These are phyloP conservation scores for Atethmia centrago DNA, from an alignment of 2,888 invertebrate species.

Conservation along the genomic window DNA sequence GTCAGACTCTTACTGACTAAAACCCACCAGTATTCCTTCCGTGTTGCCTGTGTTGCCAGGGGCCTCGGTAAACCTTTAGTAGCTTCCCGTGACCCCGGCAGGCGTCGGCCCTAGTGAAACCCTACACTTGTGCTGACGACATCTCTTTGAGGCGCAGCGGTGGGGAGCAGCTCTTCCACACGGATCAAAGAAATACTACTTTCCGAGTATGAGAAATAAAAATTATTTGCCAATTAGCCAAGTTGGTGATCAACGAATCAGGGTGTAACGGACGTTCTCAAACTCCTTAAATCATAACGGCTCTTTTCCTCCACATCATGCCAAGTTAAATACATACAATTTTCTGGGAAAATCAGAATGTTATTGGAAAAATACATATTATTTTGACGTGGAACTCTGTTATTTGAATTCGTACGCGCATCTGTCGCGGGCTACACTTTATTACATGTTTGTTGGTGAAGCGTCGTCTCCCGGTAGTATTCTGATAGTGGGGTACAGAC, in stretches of 20 bases:
- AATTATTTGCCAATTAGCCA: not conserved
- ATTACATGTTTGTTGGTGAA: conserved; percentile 50
- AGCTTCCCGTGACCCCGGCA: no score
- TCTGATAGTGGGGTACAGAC: conserved; percentile 6
- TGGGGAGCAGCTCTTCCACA: no score
- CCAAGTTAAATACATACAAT: conserved; percentile 1
- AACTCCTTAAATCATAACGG: not conserved
- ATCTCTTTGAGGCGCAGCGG: no score
- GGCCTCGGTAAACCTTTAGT: no score
- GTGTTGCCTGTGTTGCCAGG: no score
- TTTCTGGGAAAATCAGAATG: conserved; percentile 22
- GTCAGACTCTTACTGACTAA: no score
- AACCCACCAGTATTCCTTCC: no score
- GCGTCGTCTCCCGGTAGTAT: conserved; percentile 5
- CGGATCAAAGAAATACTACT: no score
- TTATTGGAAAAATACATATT: conserved; percentile 52
- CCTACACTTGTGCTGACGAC: no score
- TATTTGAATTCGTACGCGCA: conserved; percentile 52
- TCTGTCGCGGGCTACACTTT: conserved; percentile 48
- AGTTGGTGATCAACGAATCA: not conserved
- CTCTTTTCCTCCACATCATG: not conserved
- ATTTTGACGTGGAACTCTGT: conserved; percentile 40
- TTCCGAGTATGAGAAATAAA: no score
- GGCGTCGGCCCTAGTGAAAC: no score
- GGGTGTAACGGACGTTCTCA: not conserved